Base-by-base conservation (phyloP, 2,797 vertebrate species). In the Molossus alvarezi region DNA sequence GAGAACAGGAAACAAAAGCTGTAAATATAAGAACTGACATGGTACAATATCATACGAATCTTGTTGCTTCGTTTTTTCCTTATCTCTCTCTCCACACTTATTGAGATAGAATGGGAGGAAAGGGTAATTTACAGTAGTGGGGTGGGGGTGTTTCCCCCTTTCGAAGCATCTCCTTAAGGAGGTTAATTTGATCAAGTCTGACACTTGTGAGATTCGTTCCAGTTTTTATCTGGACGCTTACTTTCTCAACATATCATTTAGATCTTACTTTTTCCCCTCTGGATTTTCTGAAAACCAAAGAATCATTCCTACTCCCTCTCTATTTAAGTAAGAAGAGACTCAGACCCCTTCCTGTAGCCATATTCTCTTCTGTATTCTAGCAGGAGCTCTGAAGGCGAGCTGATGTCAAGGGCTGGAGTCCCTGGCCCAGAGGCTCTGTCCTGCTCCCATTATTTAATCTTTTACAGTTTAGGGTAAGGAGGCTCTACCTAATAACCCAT, bases 341-440 rank as follows among this genome's bases (percentile, higher is more conserved):
- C 18, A 76, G 45, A 55, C 1, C 9, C 1, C 23, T 86, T 65
- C 37, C 67, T 58, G 6, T 27, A 25, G 13, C 14, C 5, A 6
- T 9, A 29, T 11, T 82, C 13, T 72, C 15, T 33, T 45, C 13
- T 6, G 15, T 23, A 29, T 20, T 20, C 0, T 41, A 67, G 25
- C 14, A 0, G 0, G 9, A 21, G 5, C 3, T 81, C 17, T 18
- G 21, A 23, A 37, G 15, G 17, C 0, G 0, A 80, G 2, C 25
- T 9, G 1, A 3, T 1, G 2, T 9, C 4, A 0, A 57, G 51
- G n/a, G 27, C 9, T 64, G 25, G 9, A 14, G 55, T 41, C 18
- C 5, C 25, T 7, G 4, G 9, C 5, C 7, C 3, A 51, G 37
- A 45, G 9, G 1, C 75, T 53, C 29, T 23, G 4, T 9, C 8